phyloP scores from a whole-genome alignment of 2,113 vertebrate genomes.

The Phalacrocorax brasilianus region DNA sequence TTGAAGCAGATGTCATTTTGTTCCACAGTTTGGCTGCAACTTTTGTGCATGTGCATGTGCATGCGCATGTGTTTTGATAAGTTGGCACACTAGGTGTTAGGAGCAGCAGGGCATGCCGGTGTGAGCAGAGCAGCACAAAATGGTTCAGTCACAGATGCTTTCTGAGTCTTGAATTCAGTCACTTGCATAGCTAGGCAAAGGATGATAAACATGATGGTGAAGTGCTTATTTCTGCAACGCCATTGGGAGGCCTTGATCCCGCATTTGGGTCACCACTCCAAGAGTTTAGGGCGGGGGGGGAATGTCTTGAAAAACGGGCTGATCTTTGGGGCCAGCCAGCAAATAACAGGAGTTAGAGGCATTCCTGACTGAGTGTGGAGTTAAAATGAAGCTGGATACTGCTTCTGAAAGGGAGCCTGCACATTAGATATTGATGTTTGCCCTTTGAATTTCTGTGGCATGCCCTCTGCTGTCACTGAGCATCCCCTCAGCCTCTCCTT shows the following conservation, averaged over 20 bases:
- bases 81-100: background rate
- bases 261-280: background rate
- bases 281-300: background rate
- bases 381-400: background rate
- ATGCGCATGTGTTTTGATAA: accelerated
- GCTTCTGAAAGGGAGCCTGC: background rate
- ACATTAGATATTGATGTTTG: background rate
- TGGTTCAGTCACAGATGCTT: background rate
- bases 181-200: background rate
- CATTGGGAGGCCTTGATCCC: background rate
- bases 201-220: background rate
- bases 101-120: background rate
- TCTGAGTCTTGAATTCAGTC: background rate
- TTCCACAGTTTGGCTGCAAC: background rate
- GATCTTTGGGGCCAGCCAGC: background rate
- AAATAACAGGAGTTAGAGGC: background rate
- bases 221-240: background rate
- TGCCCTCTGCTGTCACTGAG: background rate
- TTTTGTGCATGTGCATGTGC: background rate
- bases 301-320: background rate
- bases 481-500: background rate
- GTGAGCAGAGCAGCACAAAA: background rate
- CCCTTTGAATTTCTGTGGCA: background rate
- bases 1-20: background rate
- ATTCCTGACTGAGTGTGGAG: background rate